Conservation (phyloP, 2,888 invertebrate genomes). For the Cryptus viduatorius region DNA sequence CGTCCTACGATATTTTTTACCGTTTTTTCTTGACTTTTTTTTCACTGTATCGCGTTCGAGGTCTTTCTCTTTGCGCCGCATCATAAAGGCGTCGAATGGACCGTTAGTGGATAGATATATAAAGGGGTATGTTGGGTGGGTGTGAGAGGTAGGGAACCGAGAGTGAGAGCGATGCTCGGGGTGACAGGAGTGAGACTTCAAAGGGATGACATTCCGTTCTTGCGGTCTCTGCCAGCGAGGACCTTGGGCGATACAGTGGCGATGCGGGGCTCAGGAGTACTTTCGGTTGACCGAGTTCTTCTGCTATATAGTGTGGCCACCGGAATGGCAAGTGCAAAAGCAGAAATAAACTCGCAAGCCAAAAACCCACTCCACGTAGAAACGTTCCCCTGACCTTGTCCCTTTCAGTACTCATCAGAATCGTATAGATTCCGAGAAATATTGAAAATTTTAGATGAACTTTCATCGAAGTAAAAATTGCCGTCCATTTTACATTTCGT, state of each 20-base stretch:
- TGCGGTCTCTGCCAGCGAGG: slow-evolving; percentile 36
- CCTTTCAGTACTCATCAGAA: slow-evolving; percentile 10
- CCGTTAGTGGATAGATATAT: slow-evolving; percentile 30
- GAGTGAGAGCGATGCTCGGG: slow-evolving; percentile 46
- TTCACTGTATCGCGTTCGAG: slow-evolving; percentile 29
- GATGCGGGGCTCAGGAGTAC: slow-evolving; percentile 28
- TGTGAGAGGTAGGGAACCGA: slow-evolving; percentile 18
- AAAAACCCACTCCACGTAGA: slow-evolving; percentile 18
- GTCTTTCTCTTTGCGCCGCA: slow-evolving; percentile 42
- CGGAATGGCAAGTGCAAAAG: slow-evolving; percentile 36
- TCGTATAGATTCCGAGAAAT: not conserved
- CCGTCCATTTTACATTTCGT: not conserved
- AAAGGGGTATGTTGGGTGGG: slow-evolving; percentile 26
- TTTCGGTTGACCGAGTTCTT: slow-evolving; percentile 48
- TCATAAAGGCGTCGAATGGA: slow-evolving; percentile 26
- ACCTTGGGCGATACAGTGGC: slow-evolving; percentile 40
- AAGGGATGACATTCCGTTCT: slow-evolving; percentile 61
- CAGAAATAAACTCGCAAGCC: slow-evolving; percentile 2
- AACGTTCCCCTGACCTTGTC: slow-evolving; percentile 33
- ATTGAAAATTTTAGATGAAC: not conserved
- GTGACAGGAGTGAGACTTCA: slow-evolving; percentile 60
- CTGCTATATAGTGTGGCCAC: slow-evolving; percentile 1
- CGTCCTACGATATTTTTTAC: not conserved
- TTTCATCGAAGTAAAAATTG: not conserved
- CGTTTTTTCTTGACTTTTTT: slow-evolving; percentile 30